These are phyloP conservation scores for Leucophora obtusa DNA, from an alignment of 2,888 invertebrate species.

Conservation along the genomic window DNA sequence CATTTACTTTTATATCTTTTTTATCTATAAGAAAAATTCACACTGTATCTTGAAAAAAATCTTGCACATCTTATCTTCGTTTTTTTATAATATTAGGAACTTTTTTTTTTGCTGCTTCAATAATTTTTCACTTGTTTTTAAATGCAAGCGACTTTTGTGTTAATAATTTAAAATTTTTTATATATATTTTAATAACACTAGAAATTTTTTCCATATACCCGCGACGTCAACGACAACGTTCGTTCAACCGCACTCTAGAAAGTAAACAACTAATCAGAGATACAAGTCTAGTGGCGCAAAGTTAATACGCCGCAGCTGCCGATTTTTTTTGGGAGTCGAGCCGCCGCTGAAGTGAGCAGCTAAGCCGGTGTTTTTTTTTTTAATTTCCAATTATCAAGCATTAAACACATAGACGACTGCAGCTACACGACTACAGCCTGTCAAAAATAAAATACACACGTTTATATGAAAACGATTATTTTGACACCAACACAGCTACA, in stretches of 20 bases:
- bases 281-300: too few relatives aligned
- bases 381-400: too few relatives aligned
- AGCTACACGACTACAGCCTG: too few relatives aligned
- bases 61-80: constrained; percentile 33
- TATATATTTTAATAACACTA: constrained; percentile 21
- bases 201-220: constrained; percentile 56
- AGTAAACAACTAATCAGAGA: constrained; percentile 60
- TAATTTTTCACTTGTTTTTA: constrained; percentile 4
- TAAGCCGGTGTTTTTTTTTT: too few relatives aligned
- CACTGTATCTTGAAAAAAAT: neutral
- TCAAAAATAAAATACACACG: too few relatives aligned
- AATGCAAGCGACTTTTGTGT: neutral
- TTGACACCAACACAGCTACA: too few relatives aligned
- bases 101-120: constrained; percentile 17
- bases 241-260: constrained; percentile 44
- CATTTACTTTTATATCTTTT: constrained; percentile 3
- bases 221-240: constrained; percentile 50
- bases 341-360: too few relatives aligned
- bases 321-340: too few relatives aligned
- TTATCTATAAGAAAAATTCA: neutral
- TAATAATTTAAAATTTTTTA: constrained; percentile 2
- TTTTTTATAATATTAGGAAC: constrained; percentile 45
- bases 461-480: too few relatives aligned
- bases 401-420: too few relatives aligned
- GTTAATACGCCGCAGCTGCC: too few relatives aligned